Conservation (phyloP, 2,888 invertebrate species). For the Papilio demoleus region DNA sequence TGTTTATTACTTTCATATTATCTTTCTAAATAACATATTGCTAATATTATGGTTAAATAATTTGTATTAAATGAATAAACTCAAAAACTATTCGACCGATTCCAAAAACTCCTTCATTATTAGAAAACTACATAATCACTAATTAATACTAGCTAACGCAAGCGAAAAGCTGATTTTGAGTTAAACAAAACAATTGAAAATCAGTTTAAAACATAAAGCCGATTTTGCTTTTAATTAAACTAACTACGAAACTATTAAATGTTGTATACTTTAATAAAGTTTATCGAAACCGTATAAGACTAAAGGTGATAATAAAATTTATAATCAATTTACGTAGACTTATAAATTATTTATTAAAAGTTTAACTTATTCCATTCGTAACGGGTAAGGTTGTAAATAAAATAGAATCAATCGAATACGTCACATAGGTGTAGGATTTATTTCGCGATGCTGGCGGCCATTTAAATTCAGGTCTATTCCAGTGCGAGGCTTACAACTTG, state of each 20-base stretch:
- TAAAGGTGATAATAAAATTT: conserved; percentile 12
- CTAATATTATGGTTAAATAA: too few species aligned
- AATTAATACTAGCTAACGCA: too few species aligned
- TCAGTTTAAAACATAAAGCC: too few species aligned
- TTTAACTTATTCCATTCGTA: conserved; percentile 21
- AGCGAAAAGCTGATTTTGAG: too few species aligned
- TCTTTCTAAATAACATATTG: not conserved
- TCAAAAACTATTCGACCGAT: too few species aligned
- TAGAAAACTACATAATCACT: too few species aligned
- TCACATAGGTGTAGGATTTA: conserved; percentile 26
- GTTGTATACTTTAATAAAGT: too few species aligned
- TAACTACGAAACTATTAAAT: too few species aligned
- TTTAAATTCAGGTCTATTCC: conserved; percentile 47
- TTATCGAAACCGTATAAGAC: conserved; percentile 1
- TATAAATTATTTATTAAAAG: conserved; percentile 16
- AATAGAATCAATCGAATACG: conserved; percentile 33
- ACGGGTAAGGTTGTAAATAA: conserved; percentile 23
- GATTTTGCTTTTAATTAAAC: too few species aligned
- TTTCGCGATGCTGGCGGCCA: conserved; percentile 40
- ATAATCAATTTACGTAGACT: conserved; percentile 10
- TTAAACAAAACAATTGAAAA: too few species aligned
- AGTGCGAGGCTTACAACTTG: conserved; percentile 49
- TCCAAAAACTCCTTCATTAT: too few species aligned
- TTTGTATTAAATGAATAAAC: too few species aligned
- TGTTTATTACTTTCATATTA: not conserved